Conservation (phyloP, 1,140 invertebrate genomes). For the Ruditapes philippinarum region DNA sequence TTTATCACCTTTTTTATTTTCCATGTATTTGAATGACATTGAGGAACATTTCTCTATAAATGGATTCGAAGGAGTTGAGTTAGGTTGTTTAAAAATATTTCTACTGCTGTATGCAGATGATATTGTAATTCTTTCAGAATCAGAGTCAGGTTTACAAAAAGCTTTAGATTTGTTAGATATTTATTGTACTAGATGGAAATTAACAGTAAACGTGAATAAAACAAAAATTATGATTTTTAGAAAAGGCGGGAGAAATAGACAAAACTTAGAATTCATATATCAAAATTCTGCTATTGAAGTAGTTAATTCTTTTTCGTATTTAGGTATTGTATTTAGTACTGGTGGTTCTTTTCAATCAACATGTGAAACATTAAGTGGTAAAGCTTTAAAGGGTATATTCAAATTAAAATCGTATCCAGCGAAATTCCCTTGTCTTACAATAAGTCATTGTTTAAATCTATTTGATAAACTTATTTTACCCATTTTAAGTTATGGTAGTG, state of each 20-base stretch:
- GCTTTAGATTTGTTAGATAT: not conserved
- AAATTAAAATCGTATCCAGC: not conserved
- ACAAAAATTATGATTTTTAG: conserved; percentile 17
- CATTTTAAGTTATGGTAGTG: conserved; percentile 1
- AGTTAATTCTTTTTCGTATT: conserved; percentile 29
- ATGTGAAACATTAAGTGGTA: not conserved
- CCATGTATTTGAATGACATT: conserved; percentile 59
- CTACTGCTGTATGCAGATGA: conserved; percentile 45
- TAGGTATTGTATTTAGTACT: conserved; percentile 44
- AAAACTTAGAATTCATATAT: not conserved
- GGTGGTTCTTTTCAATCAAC: conserved; percentile 1
- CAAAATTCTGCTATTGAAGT: not conserved
- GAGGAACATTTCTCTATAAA: not conserved
- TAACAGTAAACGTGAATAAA: conserved; percentile 4
- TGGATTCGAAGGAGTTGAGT: not conserved
- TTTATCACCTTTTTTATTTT: conserved; percentile 49
- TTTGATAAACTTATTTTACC: conserved; percentile 28
- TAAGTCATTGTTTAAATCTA: conserved; percentile 2
- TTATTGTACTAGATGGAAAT: conserved; percentile 1
- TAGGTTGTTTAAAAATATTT: conserved; percentile 24
- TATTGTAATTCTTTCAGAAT: not conserved
- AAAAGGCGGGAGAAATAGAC: not conserved
- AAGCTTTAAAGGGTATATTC: conserved; percentile 29
- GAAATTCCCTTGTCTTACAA: not conserved
- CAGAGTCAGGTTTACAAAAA: not conserved